Percentiles rank a stretch among this genome's conserved stretches.
phyloP scores from a whole-genome alignment of 2,113 vertebrate species.

The Heterochromis multidens region DNA sequence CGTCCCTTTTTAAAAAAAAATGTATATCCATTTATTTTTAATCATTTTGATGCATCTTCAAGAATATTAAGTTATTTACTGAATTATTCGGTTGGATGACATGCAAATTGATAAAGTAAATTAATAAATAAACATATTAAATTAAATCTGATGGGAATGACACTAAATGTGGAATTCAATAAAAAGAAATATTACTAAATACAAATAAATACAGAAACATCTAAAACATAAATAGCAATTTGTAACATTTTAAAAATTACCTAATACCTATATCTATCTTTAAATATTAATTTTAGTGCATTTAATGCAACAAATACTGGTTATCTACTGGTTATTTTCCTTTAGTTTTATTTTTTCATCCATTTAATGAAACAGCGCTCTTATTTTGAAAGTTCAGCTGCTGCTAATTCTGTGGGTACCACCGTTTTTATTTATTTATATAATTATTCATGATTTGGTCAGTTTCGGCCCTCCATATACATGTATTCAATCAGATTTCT shows the following conservation, averaged over 20 bases:
- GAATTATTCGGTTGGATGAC: too few species aligned
- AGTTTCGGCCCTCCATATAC: background rate
- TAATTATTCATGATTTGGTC: background rate
- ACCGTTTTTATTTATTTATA: background rate
- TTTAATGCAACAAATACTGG: background rate
- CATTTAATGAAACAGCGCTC: background rate
- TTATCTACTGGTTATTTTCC: background rate
- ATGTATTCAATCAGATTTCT: background rate
- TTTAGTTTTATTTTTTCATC: background rate
- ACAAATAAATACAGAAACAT: too few species aligned
- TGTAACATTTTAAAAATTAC: background rate
- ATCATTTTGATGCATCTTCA: too few species aligned
- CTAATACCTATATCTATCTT: background rate
- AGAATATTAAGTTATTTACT: too few species aligned
- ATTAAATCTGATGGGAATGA: too few species aligned
- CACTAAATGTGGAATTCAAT: too few species aligned
- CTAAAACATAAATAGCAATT: background rate
- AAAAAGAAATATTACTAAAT: too few species aligned
- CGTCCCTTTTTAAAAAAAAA: too few species aligned
- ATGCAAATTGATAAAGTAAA: too few species aligned
- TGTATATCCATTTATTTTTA: too few species aligned
- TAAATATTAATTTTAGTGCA: background rate
- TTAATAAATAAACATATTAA: too few species aligned
- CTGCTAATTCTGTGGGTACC: background rate
- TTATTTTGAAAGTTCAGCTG: background rate